Base-by-base conservation (phyloP, 2,797 vertebrate genomes). In the Schizopygopsis malacanthus region DNA sequence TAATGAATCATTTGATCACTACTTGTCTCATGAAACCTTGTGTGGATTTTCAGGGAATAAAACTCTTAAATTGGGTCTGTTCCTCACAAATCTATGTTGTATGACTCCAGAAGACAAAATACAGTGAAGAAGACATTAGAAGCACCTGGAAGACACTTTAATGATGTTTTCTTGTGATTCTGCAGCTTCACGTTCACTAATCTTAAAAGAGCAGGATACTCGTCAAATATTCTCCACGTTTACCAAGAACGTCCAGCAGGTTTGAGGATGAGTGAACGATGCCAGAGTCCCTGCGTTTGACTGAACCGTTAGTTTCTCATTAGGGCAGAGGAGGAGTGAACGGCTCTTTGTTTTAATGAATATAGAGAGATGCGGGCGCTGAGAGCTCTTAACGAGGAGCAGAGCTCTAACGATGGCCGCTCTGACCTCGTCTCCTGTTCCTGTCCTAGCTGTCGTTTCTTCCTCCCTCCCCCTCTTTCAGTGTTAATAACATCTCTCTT, bases 381-480 rank as follows among this genome's bases (percentile, higher is more conserved):
- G 73, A n/a, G 81, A 59, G 71, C 70, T 33, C 90, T 93, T 94
- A 95, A 95, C 93, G 93, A 94, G 95, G 92, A 92, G 91, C 84
- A 73, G 52, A 93, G 93, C 93, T 94, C 93, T 94, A 95, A 95
- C 95, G 95, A 96, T 94, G 93, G 90, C 83, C 92, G 91, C 91
- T 95, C 94, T 95, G 95, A 95, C 93, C 82, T 72, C 33, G 77
- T 86, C 86, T 73, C 39, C 73, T 41, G 8, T 9, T 65, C 13
- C 70, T 50, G 54, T 56, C 47, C 37, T 33, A 15, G 82, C 52
- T 69, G 67, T 37, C 71, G 20, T 52, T 67, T 67, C 9, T 10
- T 43, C 28, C 77, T 83, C 71, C 45, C 69, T 77, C 61, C 37
- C 70, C 12, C 45, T 13, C 63, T 76, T 54, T 81, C 75, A 54